Base-by-base conservation (phyloP, 2,797 vertebrate species). In the Girardinus metallicus region DNA sequence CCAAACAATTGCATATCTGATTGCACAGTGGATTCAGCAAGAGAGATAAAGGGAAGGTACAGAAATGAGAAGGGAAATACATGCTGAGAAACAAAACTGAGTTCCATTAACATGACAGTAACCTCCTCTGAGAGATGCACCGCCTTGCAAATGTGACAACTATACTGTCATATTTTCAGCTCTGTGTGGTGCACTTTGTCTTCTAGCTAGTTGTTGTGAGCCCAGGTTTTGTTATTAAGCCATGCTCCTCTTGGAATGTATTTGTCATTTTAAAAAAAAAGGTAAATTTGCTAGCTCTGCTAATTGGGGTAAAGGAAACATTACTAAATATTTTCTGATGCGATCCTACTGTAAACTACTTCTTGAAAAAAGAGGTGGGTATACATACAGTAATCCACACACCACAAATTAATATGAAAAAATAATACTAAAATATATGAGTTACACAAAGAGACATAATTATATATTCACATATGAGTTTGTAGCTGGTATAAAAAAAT, bases 1-100 rank as follows among this genome's bases (percentile, higher is more conserved):
- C n/a, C 81, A 81, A 87, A 91, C 89, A 89, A 87, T 89, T 85
- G 87, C 82, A 75, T 74, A 89, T 88, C 86, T 89, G 89, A 91
- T 91, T 91, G 87, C 87, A 89, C 87, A 86, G 83, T 88, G 82
- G 79, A 87, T 88, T 89, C 82, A 83, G 83, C 76, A 79, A 86
- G 81, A 79, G 70, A 86, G 76, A 90, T 86, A 75, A 85, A 90
- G 64, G 80, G 81, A 87, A 84, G 89, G 75, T 83, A 81, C 62
- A 87, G 79, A 91, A 89, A 90, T 80, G 82, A 91, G 82, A 84
- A 62, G 53, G 71, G 83, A 80, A 81, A 88, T 83, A 76, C 83
- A 86, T 68, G 86, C 83, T 82, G 87, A 76, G 86, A 87, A 87
- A 91, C 84, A 87, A 86, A 90, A 89, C 82, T 10, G 2, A 86